A percentile compares a stretch with the other conserved stretches of the same genome.
Conservation (phyloP, 2,888 invertebrate species). For the Drosophila formosana region DNA sequence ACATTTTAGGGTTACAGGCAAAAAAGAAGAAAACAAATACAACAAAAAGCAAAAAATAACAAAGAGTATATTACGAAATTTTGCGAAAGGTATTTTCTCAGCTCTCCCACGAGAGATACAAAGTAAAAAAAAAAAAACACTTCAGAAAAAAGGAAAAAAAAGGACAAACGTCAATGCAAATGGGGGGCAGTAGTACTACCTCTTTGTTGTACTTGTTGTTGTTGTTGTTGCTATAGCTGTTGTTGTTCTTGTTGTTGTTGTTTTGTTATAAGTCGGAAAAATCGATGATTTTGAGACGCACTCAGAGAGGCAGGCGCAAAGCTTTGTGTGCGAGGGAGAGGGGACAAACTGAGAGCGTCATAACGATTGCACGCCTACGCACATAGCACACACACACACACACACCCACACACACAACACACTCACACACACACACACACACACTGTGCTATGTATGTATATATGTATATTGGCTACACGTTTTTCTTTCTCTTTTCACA, state of each 20-base stretch:
- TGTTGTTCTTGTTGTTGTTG: slow-evolving; percentile 34
- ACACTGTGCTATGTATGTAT: slow-evolving; percentile 7
- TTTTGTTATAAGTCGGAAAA: slow-evolving; percentile 61
- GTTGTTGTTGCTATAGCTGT: slow-evolving; percentile 36
- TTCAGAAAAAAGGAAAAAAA: slow-evolving; percentile 10
- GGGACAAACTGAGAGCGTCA: slow-evolving; percentile 30
- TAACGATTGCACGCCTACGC: slow-evolving; percentile 44
- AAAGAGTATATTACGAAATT: slow-evolving; percentile 46
- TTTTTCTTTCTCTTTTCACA: slow-evolving; percentile 24
- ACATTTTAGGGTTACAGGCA: slow-evolving; percentile 16
- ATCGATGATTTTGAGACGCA: slow-evolving; percentile 71
- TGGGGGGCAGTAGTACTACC: slow-evolving; percentile 69
- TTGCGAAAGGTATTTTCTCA: slow-evolving; percentile 23
- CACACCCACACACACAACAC: slow-evolving; percentile 4
- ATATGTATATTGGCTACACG: slow-evolving; percentile 39
- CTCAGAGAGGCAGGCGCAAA: slow-evolving; percentile 41
- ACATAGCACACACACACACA: slow-evolving; percentile 25
- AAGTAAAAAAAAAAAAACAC: slow-evolving; percentile 5
- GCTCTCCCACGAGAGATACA: slow-evolving; percentile 17
- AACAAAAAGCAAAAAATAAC: slow-evolving; percentile 2
- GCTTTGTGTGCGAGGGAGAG: slow-evolving; percentile 20
- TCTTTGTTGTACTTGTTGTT: slow-evolving; percentile 42
- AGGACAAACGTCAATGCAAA: slow-evolving; percentile 51
- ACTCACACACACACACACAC: slow-evolving; percentile 9
- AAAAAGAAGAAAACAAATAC: background rate